Conservation (phyloP, 2,113 vertebrate species). For the Protobothrops mucrosquamatus region DNA sequence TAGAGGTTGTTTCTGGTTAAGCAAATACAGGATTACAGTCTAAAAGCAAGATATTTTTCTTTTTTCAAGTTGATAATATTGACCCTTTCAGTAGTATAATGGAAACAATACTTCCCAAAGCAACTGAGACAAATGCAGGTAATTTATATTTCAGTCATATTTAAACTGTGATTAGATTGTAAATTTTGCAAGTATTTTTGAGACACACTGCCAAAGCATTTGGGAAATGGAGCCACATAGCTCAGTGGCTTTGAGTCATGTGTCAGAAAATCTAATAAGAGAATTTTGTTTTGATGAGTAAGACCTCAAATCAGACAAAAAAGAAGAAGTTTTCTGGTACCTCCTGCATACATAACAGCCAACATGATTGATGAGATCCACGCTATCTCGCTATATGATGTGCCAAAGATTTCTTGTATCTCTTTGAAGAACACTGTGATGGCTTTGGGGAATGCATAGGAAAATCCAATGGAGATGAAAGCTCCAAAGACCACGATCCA, state of each 20-base stretch:
- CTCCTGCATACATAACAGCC: slow-evolving; percentile 98
- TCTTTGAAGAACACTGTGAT: slow-evolving; percentile 97
- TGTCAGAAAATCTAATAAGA: not conserved
- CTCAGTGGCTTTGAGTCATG: not conserved
- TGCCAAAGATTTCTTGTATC: slow-evolving; percentile 87
- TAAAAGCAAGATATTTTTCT: not conserved
- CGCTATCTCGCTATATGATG: slow-evolving; percentile 87
- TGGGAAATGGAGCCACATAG: not conserved
- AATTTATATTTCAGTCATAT: not conserved
- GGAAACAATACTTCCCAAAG: not conserved
- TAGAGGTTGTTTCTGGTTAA: not conserved
- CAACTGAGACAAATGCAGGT: not conserved
- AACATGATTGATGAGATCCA: slow-evolving; percentile 99
- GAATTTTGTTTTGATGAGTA: slow-evolving; percentile 8
- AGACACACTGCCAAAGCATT: not conserved
- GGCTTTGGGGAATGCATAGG: slow-evolving; percentile 95
- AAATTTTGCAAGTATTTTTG: not conserved
- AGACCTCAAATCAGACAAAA: rapidly evolving
- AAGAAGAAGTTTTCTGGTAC: slow-evolving; percentile 59
- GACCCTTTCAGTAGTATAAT: not conserved
- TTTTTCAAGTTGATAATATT: not conserved
- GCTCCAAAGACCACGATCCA: slow-evolving; percentile 88
- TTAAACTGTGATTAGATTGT: not conserved
- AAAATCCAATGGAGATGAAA: slow-evolving; percentile 97
- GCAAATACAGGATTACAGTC: not conserved